Percentiles rank a stretch among this genome's conserved stretches.
These are phyloP conservation scores for Cydia pomonella DNA, from an alignment of 1,140 invertebrate genomes.

Conservation along the genomic window DNA sequence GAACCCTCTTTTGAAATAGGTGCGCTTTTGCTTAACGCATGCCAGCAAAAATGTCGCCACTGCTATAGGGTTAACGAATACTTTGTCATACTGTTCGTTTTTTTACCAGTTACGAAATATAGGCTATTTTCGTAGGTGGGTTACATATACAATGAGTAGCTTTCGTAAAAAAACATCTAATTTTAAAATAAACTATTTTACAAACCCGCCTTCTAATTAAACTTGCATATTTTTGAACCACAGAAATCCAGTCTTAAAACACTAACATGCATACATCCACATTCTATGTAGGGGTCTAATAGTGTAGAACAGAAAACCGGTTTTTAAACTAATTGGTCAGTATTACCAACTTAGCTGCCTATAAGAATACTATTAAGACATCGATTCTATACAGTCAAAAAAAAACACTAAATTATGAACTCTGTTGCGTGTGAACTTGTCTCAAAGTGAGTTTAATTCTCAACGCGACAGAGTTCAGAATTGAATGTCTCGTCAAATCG, in stretches of 20 bases:
- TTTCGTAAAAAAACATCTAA: constrained; percentile 15
- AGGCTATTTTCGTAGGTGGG: background rate
- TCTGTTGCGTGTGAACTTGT: background rate
- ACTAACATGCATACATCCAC: constrained; percentile 8
- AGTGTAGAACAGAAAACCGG: constrained; percentile 12
- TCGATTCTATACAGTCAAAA: constrained; percentile 27
- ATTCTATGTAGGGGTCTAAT: background rate
- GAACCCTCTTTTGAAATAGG: background rate
- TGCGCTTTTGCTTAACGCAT: background rate
- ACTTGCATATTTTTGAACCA: background rate
- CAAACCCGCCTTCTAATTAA: background rate
- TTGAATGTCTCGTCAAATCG: background rate
- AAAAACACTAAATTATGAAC: background rate
- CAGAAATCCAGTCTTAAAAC: constrained; percentile 10
- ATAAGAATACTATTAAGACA: constrained; percentile 27
- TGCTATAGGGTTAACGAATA: background rate
- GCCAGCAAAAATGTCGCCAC: background rate
- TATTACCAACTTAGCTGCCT: constrained; percentile 28
- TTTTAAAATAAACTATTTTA: constrained; percentile 1
- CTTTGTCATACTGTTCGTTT: background rate
- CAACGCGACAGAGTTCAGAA: background rate
- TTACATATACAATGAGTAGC: constrained; percentile 8
- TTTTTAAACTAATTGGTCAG: constrained; percentile 27
- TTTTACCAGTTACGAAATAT: background rate
- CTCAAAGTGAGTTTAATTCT: background rate